These are phyloP conservation scores for Valencia hispanica DNA, from an alignment of 2,797 vertebrate genomes.

Conservation along the genomic window DNA sequence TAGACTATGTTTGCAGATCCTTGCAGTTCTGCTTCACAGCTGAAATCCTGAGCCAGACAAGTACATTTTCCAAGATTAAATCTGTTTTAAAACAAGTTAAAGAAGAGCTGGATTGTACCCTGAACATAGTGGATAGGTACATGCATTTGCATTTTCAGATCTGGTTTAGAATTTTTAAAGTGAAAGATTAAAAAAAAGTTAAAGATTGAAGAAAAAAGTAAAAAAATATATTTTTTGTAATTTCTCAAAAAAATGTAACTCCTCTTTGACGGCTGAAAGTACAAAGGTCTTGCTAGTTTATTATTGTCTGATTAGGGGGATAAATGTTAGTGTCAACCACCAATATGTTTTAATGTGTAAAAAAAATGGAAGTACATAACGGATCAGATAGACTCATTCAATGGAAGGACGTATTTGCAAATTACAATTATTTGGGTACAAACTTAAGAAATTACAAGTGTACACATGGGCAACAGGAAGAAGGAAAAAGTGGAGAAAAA, in stretches of 20 bases:
- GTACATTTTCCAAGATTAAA: background rate
- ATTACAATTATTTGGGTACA: background rate
- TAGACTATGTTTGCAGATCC: background rate
- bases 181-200: background rate
- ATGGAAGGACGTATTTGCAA: background rate
- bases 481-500: conserved; percentile 18
- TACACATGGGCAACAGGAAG: background rate
- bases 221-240: too few relatives aligned
- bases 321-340: background rate
- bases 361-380: background rate
- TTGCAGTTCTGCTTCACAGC: background rate
- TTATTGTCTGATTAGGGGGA: background rate
- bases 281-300: background rate
- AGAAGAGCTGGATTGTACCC: background rate
- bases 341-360: background rate
- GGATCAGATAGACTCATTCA: background rate
- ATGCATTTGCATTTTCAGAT: background rate
- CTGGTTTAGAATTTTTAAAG: background rate
- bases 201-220: background rate
- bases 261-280: background rate
- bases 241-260: background rate
- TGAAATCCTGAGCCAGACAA: background rate
- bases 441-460: background rate
- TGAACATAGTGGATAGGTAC: background rate
- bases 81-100: background rate